phyloP scores from a whole-genome alignment of 2,113 vertebrate genomes.

The Urocitellus parryii region DNA sequence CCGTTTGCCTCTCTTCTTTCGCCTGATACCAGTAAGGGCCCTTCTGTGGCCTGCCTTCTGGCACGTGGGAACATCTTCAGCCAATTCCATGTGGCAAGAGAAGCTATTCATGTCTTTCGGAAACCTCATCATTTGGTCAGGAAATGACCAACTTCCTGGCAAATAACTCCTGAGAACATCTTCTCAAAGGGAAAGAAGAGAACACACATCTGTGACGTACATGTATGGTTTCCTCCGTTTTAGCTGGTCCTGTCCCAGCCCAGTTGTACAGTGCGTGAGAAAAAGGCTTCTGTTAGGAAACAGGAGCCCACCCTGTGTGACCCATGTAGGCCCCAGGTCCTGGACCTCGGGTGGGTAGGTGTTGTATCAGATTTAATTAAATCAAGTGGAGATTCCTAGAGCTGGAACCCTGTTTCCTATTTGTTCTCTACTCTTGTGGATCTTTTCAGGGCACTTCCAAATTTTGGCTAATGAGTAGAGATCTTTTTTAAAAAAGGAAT shows the following conservation, averaged over 20 bases:
- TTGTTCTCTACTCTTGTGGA: neutral
- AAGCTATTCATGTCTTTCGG: conserved; percentile 65
- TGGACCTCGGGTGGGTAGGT: neutral
- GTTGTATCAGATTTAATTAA: neutral
- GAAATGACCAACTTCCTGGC: conserved; percentile 74
- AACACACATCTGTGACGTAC: neutral
- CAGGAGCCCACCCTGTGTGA: neutral
- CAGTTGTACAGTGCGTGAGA: neutral
- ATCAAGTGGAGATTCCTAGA: conserved; percentile 16
- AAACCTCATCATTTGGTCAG: conserved; percentile 60
- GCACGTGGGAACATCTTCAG: neutral
- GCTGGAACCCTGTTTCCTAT: conserved; percentile 47
- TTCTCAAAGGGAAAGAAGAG: conserved; percentile 33
- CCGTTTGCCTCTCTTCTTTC: accelerated
- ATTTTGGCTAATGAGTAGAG: neutral
- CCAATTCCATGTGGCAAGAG: neutral
- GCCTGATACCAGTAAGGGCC: neutral
- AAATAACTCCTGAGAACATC: conserved; percentile 61
- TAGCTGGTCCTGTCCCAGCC: neutral
- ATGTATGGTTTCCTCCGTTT: conserved; percentile 3
- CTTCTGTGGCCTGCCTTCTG: neutral
- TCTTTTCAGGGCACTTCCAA: neutral
- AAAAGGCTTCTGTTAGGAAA: neutral
- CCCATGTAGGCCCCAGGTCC: neutral
- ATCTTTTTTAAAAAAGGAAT: conserved; percentile 42